Base-by-base conservation (phyloP, 2,113 vertebrate genomes). In the Perca flavescens region DNA sequence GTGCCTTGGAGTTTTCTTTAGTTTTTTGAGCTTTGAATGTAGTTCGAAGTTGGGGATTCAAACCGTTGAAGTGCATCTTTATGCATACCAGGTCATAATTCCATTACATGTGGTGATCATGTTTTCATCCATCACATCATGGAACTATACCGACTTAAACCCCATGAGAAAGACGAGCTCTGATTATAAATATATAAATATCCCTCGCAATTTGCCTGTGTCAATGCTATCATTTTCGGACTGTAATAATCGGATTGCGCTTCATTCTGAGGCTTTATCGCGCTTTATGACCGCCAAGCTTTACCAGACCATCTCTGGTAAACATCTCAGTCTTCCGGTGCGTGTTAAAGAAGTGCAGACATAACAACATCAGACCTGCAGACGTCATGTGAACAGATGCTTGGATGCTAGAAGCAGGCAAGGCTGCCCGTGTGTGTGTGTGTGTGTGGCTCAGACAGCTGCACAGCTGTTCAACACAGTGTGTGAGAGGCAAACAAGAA, bases 381-480 rank as follows among this genome's bases (percentile, higher is more conserved):
- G 49, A 72, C 54, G 16, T 74, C 76, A 73, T 10, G 57, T 63
- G 54, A 87, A 83, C 56, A 83, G 80, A 10, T 1, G 71, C 78
- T 81, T 1, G 54, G 72, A 87, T 79, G 89, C 66, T 69, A 5
- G 8, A 53, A 50, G n/a, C 43, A 74, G 71, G 72, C 52, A 74
- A 6, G 67, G 62, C 62, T 31, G 57, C 16, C 25, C 15, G 13
- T 60, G 28, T 60, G 57, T 60, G 12, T 60, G 40, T 65, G 43
- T 64, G 22, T 72, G 49, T 79, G 64, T 49, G 63, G 14, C 21
- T 74, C 64, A 69, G 53, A 71, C 74, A 77, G 83, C 73, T 57
- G 61, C 83, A 90, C 85, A 89, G 86, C 78, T 83, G 90, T 60
- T 75, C 73, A 2, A 40, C 69, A 81, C 57, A 78, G 75, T 68